Evolutionary conservation across 2,797 vertebrate genomes (phyloP).

Genomic region (Manis crassicaudata): DNA sequence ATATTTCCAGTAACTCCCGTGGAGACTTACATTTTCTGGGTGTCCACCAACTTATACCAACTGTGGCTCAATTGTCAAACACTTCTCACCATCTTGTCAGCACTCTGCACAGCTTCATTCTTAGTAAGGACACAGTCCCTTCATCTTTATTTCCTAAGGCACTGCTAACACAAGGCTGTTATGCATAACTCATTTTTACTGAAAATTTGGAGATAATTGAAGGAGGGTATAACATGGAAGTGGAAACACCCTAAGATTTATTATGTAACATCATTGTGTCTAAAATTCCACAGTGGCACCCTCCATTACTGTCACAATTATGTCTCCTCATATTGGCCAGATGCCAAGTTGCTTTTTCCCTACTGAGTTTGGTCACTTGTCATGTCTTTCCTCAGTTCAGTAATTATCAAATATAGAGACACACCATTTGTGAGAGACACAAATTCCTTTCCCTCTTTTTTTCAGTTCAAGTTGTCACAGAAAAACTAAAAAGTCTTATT

Average conservation of each 20-base stretch:
- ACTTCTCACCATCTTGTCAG: neutral
- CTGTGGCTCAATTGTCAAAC: neutral
- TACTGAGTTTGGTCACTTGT: neutral
- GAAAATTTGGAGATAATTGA: slow-evolving; percentile 32
- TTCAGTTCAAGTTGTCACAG: neutral
- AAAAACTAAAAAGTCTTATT: slow-evolving; percentile 16
- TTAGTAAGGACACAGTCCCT: neutral
- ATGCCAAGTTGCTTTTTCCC: neutral
- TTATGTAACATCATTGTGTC: neutral
- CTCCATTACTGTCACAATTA: neutral
- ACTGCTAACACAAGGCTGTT: neutral
- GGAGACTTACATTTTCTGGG: neutral
- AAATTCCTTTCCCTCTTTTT: neutral
- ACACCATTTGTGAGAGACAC: too few species aligned
- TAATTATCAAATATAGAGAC: neutral
- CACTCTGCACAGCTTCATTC: neutral
- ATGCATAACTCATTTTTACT: neutral
- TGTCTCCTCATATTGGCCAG: neutral
- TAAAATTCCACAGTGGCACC: neutral
- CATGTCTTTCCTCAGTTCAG: neutral
- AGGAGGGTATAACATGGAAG: neutral
- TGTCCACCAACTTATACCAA: neutral
- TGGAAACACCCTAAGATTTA: neutral
- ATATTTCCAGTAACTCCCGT: neutral
- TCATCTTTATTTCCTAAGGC: neutral